Base-by-base conservation (phyloP, 2,888 invertebrate genomes). In the Buathra laborator region DNA sequence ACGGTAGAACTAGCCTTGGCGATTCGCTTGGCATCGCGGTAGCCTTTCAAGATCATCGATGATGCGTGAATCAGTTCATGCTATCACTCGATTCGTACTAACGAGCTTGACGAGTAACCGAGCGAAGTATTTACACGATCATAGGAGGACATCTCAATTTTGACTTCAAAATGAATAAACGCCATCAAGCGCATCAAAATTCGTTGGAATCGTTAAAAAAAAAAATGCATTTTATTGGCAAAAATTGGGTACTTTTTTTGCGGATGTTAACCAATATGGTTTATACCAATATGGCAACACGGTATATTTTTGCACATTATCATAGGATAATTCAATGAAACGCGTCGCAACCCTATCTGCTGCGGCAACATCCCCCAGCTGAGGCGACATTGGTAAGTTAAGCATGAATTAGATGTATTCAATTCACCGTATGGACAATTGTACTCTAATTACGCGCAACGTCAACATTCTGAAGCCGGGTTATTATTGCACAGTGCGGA, bases 391-490 rank as follows among this genome's bases (percentile, higher is more conserved):
- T 72, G 81, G 78, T 75, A 66, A 24, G 44, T 66, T 76, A 66
- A 70, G 79, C 82, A 67, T 46, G 82, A 76, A 71, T 72, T 56
- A n/a, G 76, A 82, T 59, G 71, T 76, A 75, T 85, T 76, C 66
- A 82, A 85, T 85, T 76, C n/a, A 43, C 29, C 37, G 44, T 70
- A 71, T 48, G 32, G 76, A 76, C 82, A 82, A 85, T 82, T 76
- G 62, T 62, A 59, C 70, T 19, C 75, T 82, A 76, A 85, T 85
- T 85, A 82, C 77, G 48, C 16, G 43, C 81, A 70, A 46, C 66
- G 77, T 82, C 76, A 66, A 75, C 76, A 82, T 62, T 12, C 29
- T 32, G 59, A 24, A 59, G 12, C 29, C 59, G 14, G 7, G 19
- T 59, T 59, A 59, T 46, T 59, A 59, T 59, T 32, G 24, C 6